Base-by-base conservation (phyloP, 2,888 invertebrate species). In the Brenthis hecate region DNA sequence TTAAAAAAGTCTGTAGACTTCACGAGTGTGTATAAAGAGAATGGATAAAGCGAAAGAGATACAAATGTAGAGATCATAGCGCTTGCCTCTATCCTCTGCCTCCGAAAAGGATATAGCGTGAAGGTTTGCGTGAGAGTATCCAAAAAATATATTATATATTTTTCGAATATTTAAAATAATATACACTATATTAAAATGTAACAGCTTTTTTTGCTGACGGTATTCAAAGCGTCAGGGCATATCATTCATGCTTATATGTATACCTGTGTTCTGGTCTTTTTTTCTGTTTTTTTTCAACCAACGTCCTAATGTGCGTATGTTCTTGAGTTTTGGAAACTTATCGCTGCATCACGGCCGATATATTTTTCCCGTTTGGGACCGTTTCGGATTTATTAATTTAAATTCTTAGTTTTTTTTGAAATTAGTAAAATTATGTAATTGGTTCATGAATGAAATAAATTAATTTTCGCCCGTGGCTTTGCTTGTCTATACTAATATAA, bases 181-280 rank as follows among this genome's bases (percentile, higher is more conserved):
- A 23, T 23, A 23, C 3, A 23, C 3, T 16, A 56, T 14, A 1
- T n/a, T 36, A 56, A 36, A 8, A 36, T 13, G 16, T 36, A 16
- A 1, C 13, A 11, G 2, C 2, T 16, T 60, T 48, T 58, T 8
- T 1, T 76, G 74, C 76, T 71, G 65, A 72, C 77, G 63, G 62
- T 78, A 72, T 75, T 19, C 65, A 58, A 73, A 73, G 54, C 76
- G 74, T 75, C 78, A 76, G 76, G 75, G 73, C 75, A 74, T 81
- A 81, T 81, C 81, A 80, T 80, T 80, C 79, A 80, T 77, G 80
- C 76, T 75, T 75, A 75, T 73, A 74, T 73, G 74, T 79, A 76
- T 79, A 80, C 80, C 79, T 77, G 78, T 76, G 77, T 77, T 75
- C 72, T 69, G 73, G 71, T 69, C 71, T 69, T 69, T 73, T 72